These are phyloP conservation scores for Chaitophorus viminalis DNA, from an alignment of 2,888 invertebrate species.

Conservation along the genomic window DNA sequence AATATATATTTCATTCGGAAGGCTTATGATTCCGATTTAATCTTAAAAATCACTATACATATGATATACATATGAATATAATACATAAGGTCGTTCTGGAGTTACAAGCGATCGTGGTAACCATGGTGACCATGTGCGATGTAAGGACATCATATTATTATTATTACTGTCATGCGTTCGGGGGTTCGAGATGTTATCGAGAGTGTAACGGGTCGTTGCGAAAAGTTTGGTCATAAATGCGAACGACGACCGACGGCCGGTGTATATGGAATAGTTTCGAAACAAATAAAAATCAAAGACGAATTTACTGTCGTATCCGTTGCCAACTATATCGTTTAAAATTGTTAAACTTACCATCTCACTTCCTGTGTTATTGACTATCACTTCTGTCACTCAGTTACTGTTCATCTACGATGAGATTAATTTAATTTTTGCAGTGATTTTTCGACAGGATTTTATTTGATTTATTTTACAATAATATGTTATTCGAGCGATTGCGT, in stretches of 20 bases:
- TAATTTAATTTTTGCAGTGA: background rate
- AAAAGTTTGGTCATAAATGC: slow-evolving; percentile 55
- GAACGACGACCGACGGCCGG: background rate
- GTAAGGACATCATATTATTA: background rate
- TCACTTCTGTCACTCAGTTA: background rate
- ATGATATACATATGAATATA: background rate
- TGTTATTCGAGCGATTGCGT: too few relatives aligned
- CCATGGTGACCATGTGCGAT: slow-evolving; percentile 8
- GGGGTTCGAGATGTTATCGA: slow-evolving; percentile 15
- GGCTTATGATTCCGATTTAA: slow-evolving; percentile 4
- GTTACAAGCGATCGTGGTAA: slow-evolving; percentile 18
- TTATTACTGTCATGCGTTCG: background rate
- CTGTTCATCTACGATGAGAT: too few relatives aligned
- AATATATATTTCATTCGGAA: slow-evolving; percentile 18
- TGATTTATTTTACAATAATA: background rate
- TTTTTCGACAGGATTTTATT: background rate
- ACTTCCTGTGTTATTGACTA: too few relatives aligned
- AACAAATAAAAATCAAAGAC: slow-evolving; percentile 46
- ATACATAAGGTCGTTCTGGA: background rate
- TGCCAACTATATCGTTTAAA: background rate
- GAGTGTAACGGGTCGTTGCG: slow-evolving; percentile 15
- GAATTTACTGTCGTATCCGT: slow-evolving; percentile 7
- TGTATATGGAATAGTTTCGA: slow-evolving; percentile 8
- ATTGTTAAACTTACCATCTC: background rate
- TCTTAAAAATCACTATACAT: background rate